Percentiles rank a stretch among this genome's conserved stretches.
Conservation (phyloP, 2,113 vertebrate species). For the Urocolius indicus region DNA sequence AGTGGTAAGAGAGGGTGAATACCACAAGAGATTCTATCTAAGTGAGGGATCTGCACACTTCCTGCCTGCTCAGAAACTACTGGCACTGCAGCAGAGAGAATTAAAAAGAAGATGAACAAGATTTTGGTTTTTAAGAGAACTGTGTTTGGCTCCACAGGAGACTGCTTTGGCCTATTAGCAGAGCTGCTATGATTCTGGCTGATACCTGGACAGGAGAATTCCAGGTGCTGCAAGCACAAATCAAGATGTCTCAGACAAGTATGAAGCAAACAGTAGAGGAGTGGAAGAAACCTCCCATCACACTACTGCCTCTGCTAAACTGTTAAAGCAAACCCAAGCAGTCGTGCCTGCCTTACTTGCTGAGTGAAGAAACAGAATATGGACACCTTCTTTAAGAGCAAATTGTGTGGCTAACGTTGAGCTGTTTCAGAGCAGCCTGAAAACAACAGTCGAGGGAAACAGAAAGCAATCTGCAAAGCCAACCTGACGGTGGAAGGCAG, state of each 20-base stretch:
- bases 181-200: not conserved
- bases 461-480: slow-evolving; percentile 3
- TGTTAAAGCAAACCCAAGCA: not conserved
- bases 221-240: not conserved
- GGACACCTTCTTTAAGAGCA: not conserved
- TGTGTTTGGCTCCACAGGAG: not conserved
- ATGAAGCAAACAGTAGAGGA: not conserved
- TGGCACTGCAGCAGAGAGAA: not conserved
- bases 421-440: not conserved
- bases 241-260: not conserved
- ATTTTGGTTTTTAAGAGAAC: not conserved
- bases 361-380: not conserved
- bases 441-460: not conserved
- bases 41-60: not conserved
- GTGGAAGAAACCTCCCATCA: not conserved
- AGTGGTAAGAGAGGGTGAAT: not conserved
- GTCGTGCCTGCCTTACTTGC: not conserved
- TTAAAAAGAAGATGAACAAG: not conserved
- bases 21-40: too few relatives aligned
- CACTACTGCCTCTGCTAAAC: not conserved
- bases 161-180: not conserved
- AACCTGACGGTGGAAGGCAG: not conserved
- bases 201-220: not conserved
- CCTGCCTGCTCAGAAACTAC: not conserved
- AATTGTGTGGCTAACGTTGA: not conserved